These are phyloP conservation scores for Drosophila pegasa DNA, from an alignment of 2,888 invertebrate species.

Conservation along the genomic window DNA sequence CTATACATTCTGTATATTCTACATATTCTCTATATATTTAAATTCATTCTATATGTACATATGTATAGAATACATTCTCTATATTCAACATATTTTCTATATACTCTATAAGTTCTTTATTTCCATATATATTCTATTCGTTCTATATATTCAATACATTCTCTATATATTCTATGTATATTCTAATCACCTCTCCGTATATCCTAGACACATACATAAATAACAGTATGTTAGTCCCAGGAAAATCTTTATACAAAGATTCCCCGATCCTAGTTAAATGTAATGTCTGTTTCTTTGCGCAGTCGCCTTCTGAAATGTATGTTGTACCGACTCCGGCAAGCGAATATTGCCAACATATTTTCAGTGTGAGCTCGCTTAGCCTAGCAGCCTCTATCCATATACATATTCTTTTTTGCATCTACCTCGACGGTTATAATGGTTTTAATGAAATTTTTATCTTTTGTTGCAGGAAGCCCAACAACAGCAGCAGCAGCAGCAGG, in stretches of 20 bases:
- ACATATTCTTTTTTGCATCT: conserved; percentile 40
- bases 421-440: conserved; percentile 68
- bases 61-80: too few relatives aligned
- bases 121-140: too few relatives aligned
- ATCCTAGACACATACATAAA: too few relatives aligned
- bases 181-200: too few relatives aligned
- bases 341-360: conserved; percentile 33
- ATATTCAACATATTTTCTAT: too few relatives aligned
- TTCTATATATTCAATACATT: too few relatives aligned
- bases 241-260: background rate
- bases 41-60: too few relatives aligned
- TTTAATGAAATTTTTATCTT: conserved; percentile 80
- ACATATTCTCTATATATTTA: too few relatives aligned
- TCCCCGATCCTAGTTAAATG: background rate
- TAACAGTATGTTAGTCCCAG: background rate
- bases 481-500: conserved; percentile 16
- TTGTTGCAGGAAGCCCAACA: conserved; percentile 66
- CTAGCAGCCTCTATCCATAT: conserved; percentile 19
- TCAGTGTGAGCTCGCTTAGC: conserved; percentile 22
- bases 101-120: too few relatives aligned
- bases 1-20: too few relatives aligned
- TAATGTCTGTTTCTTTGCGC: too few relatives aligned
- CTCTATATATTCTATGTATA: too few relatives aligned
- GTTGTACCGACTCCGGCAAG: conserved; percentile 26
- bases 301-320: background rate